Evolutionary conservation across 2,888 invertebrate species (phyloP).

Genomic region (Mechanitis messenoides): DNA sequence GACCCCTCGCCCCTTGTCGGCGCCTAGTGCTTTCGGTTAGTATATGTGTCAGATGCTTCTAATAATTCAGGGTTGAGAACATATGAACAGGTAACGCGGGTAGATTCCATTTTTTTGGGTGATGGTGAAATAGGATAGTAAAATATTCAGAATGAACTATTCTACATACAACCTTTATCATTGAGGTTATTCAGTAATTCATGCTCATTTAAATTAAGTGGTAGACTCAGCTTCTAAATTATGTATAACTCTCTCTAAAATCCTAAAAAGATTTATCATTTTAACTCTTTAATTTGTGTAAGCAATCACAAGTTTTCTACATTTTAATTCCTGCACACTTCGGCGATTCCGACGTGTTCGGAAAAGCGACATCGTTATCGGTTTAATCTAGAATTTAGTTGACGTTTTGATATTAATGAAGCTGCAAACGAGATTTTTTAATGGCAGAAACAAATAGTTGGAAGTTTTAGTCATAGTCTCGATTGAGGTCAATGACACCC

Average conservation of each 20-base stretch:
- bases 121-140: too few species aligned
- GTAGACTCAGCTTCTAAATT: not conserved
- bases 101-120: not conserved
- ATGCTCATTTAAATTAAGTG: not conserved
- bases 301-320: not conserved
- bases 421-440: slow-evolving; percentile 18
- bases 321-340: not conserved
- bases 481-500: slow-evolving; percentile 28
- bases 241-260: not conserved
- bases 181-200: not conserved
- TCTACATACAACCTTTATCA: too few species aligned
- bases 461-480: slow-evolving; percentile 21
- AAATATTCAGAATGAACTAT: too few species aligned
- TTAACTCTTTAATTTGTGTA: not conserved
- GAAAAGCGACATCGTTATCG: not conserved
- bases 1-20: slow-evolving; percentile 32
- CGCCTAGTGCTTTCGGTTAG: slow-evolving; percentile 53
- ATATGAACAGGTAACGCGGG: slow-evolving; percentile 23
- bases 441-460: slow-evolving; percentile 19
- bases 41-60: slow-evolving; percentile 30
- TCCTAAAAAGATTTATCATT: not conserved
- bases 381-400: slow-evolving; percentile 1
- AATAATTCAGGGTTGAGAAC: slow-evolving; percentile 21
- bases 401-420: slow-evolving; percentile 19
- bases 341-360: not conserved